These are phyloP conservation scores for Cavia aperea DNA, from an alignment of 2,113 vertebrate species.

Conservation along the genomic window DNA sequence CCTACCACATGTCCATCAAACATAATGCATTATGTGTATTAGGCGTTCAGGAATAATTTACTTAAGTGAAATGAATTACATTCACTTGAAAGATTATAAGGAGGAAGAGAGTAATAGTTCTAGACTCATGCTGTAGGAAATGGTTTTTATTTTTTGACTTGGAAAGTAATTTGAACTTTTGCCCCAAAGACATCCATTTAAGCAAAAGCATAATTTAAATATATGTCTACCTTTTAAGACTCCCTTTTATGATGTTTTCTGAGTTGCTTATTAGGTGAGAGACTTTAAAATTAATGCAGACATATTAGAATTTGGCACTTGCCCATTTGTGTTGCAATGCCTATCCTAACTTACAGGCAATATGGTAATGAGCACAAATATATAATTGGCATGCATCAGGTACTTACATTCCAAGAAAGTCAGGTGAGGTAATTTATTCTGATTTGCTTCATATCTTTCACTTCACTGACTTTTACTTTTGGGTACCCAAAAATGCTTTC, in stretches of 20 bases:
- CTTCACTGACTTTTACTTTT: not conserved
- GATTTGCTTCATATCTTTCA: not conserved
- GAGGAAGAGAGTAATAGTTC: not conserved
- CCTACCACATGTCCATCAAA: not conserved
- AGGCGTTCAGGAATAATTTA: not conserved
- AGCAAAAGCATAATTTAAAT: slow-evolving; percentile 20
- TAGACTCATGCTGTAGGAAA: not conserved
- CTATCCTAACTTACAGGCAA: not conserved
- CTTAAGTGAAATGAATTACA: not conserved
- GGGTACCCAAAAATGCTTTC: not conserved
- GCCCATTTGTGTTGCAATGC: not conserved
- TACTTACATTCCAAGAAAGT: slow-evolving; percentile 25
- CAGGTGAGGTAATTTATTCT: slow-evolving; percentile 19
- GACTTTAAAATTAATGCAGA: slow-evolving; percentile 4
- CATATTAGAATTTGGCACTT: slow-evolving; percentile 18
- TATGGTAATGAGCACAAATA: not conserved
- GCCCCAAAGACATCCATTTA: not conserved
- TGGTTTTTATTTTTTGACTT: not conserved
- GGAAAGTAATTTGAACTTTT: not conserved
- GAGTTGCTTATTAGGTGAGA: not conserved
- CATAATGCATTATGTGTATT: not conserved
- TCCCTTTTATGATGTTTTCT: not conserved
- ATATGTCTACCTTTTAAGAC: not conserved
- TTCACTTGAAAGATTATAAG: not conserved
- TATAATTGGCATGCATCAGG: not conserved